Evolutionary conservation across 2,797 vertebrate species (phyloP).

Genomic region (Halcyon chelicuti): DNA sequence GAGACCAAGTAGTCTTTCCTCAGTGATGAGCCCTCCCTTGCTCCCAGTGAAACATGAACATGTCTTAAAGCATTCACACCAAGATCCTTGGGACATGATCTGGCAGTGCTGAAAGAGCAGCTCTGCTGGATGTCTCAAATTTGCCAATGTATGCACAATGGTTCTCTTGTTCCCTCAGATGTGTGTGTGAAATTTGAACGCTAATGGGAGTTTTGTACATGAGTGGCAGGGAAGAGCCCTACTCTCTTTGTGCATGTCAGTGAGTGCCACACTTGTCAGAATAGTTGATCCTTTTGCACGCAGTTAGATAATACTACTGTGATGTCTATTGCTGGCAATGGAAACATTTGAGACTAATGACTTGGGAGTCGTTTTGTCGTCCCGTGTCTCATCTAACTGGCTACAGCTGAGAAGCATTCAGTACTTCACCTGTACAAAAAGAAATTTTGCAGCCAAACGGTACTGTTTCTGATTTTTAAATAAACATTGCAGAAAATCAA

Average conservation of each 20-base stretch:
- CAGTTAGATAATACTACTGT: not conserved
- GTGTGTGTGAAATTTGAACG: not conserved
- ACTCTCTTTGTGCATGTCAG: constrained; percentile 22
- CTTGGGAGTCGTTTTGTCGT: not conserved
- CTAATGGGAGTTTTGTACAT: not conserved
- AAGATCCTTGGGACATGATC: not conserved
- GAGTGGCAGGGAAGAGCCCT: not conserved
- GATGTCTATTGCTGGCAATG: constrained; percentile 62
- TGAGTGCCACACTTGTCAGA: constrained; percentile 55
- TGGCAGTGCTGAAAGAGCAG: not conserved
- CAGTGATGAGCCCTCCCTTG: not conserved
- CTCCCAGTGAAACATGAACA: not conserved
- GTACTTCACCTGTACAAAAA: not conserved
- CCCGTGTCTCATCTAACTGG: not conserved
- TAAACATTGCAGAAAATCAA: constrained; percentile 39
- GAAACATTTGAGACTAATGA: not conserved
- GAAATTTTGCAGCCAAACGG: not conserved
- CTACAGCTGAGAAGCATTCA: not conserved
- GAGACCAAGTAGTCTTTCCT: not conserved
- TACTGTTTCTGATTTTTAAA: constrained; percentile 41
- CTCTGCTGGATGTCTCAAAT: not conserved
- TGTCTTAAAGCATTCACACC: constrained; percentile 48
- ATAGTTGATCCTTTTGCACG: not conserved
- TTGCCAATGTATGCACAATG: constrained; percentile 56
- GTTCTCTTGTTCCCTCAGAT: not conserved